Percentiles rank a stretch among this genome's conserved stretches.
phyloP scores from a whole-genome alignment of 2,888 invertebrate genomes.

The Helleia helle region DNA sequence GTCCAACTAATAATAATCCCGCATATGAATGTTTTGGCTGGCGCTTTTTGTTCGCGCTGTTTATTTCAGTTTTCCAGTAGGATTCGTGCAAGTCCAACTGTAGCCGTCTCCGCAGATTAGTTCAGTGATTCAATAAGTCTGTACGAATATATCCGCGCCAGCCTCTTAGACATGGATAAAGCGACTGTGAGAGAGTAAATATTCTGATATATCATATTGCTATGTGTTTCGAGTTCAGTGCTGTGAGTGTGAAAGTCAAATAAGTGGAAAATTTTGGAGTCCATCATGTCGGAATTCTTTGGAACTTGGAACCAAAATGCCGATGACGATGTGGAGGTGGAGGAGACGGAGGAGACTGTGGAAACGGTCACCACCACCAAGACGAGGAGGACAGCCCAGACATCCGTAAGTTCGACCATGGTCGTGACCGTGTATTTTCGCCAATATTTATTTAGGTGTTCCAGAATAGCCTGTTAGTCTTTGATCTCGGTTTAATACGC shows the following conservation, averaged over 20 bases:
- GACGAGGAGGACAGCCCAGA: conserved; percentile 31
- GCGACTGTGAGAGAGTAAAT: not conserved
- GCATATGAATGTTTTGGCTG: conserved; percentile 73
- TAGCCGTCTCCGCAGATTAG: conserved; percentile 50
- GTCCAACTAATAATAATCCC: conserved; percentile 72
- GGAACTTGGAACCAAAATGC: conserved; percentile 52
- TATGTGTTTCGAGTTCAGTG: conserved; percentile 29
- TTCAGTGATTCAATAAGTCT: conserved; percentile 32
- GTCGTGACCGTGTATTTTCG: conserved; percentile 31
- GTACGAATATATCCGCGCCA: conserved; percentile 2
- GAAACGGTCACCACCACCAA: conserved; percentile 61
- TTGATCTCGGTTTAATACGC: conserved; percentile 22
- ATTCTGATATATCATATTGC: conserved; percentile 19
- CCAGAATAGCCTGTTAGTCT: conserved; percentile 30
- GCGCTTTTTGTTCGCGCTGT: conserved; percentile 72
- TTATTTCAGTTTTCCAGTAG: conserved; percentile 74
- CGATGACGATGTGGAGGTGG: conserved; percentile 31
- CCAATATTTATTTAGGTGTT: conserved; percentile 14
- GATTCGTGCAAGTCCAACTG: conserved; percentile 68
- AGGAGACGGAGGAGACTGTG: conserved; percentile 47
- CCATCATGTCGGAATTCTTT: conserved; percentile 64
- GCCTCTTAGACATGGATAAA: not conserved
- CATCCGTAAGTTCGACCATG: conserved; percentile 29
- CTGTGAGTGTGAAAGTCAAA: conserved; percentile 48
- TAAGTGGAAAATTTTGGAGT: conserved; percentile 34